These are phyloP conservation scores for Pocota personata DNA, from an alignment of 2,888 invertebrate genomes.

Conservation along the genomic window DNA sequence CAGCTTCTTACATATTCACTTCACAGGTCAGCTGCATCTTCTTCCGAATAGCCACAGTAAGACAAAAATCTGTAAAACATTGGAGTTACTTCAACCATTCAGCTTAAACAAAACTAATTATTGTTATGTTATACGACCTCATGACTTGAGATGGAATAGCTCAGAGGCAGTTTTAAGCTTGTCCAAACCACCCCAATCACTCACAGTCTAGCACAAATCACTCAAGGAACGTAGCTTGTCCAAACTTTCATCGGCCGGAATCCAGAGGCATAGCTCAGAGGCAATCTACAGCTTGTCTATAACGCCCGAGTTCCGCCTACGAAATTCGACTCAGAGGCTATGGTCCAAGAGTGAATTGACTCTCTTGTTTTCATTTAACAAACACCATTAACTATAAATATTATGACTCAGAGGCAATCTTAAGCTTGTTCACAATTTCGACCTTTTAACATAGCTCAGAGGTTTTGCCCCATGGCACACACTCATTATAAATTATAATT, in stretches of 20 bases:
- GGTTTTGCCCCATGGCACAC: neutral
- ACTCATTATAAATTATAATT: slow-evolving; percentile 18
- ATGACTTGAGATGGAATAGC: neutral
- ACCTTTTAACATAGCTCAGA: neutral
- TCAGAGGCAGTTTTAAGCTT: slow-evolving; percentile 7
- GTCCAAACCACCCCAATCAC: slow-evolving; percentile 1
- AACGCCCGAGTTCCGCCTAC: neutral
- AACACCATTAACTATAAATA: neutral
- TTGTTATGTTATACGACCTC: neutral
- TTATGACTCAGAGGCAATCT: slow-evolving; percentile 30
- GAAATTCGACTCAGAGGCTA: slow-evolving; percentile 13
- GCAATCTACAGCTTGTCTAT: slow-evolving; percentile 10
- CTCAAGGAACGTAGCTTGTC: neutral
- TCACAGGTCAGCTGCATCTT: neutral
- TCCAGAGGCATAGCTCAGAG: slow-evolving; percentile 1
- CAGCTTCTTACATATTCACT: neutral
- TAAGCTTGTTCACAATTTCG: no score
- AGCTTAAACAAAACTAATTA: neutral
- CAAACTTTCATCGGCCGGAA: neutral
- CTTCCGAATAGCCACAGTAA: neutral
- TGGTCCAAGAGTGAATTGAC: neutral
- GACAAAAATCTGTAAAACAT: slow-evolving; percentile 6
- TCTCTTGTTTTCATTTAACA: slow-evolving; percentile 4
- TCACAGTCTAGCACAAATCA: neutral
- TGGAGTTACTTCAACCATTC: slow-evolving; percentile 7